Conservation (phyloP, 2,797 vertebrate genomes). For the Propithecus deckenii region DNA sequence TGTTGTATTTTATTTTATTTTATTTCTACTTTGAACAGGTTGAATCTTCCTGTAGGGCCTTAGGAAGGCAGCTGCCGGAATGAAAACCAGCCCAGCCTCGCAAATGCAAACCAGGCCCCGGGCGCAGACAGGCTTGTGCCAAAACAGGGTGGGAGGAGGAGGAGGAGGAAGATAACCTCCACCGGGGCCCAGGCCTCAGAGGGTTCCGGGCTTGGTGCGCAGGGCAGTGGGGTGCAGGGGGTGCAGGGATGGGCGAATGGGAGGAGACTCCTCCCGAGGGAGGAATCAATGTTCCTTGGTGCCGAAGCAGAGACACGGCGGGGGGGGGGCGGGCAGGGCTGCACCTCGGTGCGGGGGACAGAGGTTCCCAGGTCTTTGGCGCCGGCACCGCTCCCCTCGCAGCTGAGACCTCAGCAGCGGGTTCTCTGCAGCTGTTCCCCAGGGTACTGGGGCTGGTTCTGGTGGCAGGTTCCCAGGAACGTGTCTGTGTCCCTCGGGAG, state of each 20-base stretch:
- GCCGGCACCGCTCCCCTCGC: fast-evolving
- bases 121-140: background rate
- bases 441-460: fast-evolving
- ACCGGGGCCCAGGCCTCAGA: fast-evolving
- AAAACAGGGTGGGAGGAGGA: background rate
- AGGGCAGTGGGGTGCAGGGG: background rate
- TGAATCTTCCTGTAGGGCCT: constrained; percentile 76
- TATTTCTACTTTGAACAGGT: constrained; percentile 83
- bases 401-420: background rate
- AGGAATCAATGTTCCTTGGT: fast-evolving
- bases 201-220: background rate
- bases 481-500: background rate
- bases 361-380: background rate
- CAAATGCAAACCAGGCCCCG: constrained; percentile 79
- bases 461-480: fast-evolving
- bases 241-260: background rate
- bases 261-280: background rate
- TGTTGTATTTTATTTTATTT: constrained; percentile 65
- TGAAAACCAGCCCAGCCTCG: constrained; percentile 53
- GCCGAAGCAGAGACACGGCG: fast-evolving
- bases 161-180: background rate
- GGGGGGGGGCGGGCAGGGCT: fast-evolving
- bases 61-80: constrained; percentile 75
- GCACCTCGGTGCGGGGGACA: fast-evolving
- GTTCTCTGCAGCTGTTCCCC: background rate